Evolutionary conservation across 1,140 invertebrate genomes (phyloP).

Genomic region (Drosophila oshimai): DNA sequence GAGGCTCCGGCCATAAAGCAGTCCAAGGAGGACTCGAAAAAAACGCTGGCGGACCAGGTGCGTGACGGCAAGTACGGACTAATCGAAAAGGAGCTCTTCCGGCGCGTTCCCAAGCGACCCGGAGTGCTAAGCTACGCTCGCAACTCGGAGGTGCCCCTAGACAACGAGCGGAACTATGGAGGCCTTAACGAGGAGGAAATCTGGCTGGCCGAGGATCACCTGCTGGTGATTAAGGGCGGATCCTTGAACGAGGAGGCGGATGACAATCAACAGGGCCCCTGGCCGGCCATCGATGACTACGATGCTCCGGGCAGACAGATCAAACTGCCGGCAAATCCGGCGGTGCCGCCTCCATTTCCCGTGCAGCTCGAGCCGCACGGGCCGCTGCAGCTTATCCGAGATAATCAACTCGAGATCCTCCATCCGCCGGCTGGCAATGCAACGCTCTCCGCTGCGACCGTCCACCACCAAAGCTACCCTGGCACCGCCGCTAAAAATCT

Average conservation of each 20-base stretch:
- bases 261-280: constrained; percentile 80
- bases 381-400: constrained; percentile 84
- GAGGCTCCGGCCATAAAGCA: constrained; percentile 83
- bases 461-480: constrained; percentile 36
- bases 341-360: constrained; percentile 94
- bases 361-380: constrained; percentile 91
- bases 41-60: constrained; percentile 92
- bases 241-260: constrained; percentile 80
- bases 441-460: constrained; percentile 57
- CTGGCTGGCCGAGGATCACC: constrained; percentile 94
- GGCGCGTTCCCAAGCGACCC: constrained; percentile 86
- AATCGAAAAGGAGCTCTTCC: constrained; percentile 92
- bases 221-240: constrained; percentile 92
- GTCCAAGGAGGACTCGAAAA: constrained; percentile 88
- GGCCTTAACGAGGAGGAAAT: constrained; percentile 92
- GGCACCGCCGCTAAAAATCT: constrained; percentile 44
- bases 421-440: constrained; percentile 76
- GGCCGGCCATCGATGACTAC: constrained; percentile 92
- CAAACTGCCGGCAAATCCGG: constrained; percentile 88
- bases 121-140: constrained; percentile 91
- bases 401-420: constrained; percentile 82
- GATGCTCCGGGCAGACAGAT: constrained; percentile 90
- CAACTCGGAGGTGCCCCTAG: constrained; percentile 90
- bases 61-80: constrained; percentile 94
- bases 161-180: constrained; percentile 90